phyloP scores from a whole-genome alignment of 23 tunicate genomes.

The Halocynthia aurantium region DNA sequence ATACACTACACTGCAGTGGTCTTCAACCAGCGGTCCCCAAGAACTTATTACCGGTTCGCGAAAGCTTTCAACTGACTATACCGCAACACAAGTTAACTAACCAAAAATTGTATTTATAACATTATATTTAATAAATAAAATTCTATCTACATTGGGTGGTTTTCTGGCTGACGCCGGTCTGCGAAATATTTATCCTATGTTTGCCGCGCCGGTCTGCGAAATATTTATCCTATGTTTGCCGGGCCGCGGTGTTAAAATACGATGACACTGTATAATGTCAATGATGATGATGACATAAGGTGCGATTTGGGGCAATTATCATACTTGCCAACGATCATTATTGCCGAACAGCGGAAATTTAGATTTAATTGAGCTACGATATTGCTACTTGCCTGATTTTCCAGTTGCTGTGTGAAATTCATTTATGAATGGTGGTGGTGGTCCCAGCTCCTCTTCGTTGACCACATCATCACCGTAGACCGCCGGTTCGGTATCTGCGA shows the following conservation, averaged over 20 bases:
- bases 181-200: too few species aligned
- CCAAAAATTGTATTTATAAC: too few species aligned
- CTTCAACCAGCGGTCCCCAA: not conserved
- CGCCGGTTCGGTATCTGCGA: conserved; percentile 35
- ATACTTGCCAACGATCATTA: not conserved
- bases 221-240: too few species aligned
- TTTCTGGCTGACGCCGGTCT: too few species aligned
- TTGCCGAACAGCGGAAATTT: not conserved
- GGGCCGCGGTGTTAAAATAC: too few species aligned
- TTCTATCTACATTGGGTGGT: too few species aligned
- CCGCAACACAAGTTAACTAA: not conserved
- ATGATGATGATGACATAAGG: too few species aligned
- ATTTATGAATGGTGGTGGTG: conserved; percentile 6
- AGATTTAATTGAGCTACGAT: too few species aligned
- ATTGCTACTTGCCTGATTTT: not conserved
- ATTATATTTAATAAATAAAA: too few species aligned
- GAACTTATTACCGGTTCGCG: not conserved
- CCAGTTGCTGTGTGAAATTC: not conserved
- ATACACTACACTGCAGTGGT: too few species aligned
- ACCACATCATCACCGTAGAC: not conserved
- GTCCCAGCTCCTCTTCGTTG: not conserved
- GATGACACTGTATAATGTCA: too few species aligned
- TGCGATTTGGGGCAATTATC: not conserved
- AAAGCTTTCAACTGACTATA: not conserved
- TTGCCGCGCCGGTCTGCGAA: too few species aligned